Base-by-base conservation (phyloP, 2,888 invertebrate species). In the Leptopilina syphax region DNA sequence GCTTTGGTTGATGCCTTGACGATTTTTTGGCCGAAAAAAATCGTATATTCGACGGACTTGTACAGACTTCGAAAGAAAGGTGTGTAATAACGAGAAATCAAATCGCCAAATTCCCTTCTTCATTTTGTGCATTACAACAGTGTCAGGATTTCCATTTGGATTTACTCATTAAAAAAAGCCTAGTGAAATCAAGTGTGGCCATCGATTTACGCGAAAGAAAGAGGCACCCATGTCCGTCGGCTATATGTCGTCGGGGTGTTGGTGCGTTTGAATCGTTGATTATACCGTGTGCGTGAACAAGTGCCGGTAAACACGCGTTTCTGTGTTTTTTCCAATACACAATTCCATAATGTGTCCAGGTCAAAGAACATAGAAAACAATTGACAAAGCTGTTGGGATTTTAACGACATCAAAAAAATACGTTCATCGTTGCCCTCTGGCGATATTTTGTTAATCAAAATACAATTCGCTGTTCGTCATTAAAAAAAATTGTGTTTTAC, bases 1-100 rank as follows among this genome's bases (percentile, higher is more conserved):
- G 89, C 88, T 89, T 90, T 89, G 89, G 89, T 89, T 90, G 89
- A 90, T 90, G 90, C 89, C 86, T 88, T 84, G 87, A 88, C 88
- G 88, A 87, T 86, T 89, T 88, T 89, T 88, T 84, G 83, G 85
- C 84, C 84, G 83, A 88, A 88, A 80, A 83, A 82, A 87, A 88
- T 88, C 88, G 86, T 86, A 85, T 87, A 87, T 86, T 88, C 86
- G 87, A 87, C 85, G 86, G 86, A 85, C 82, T 44, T 84, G 84
- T 85, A 83, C 85, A 86, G 87, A 86, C 85, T 83, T 84, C 83
- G 84, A 85, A 86, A 85, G 85, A 80, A 87, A 90, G 90, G 90
- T 90, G 88, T 86, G 89, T 89, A 86, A 73, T 82, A 79, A 83
- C 80, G 82, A 60, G 77, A 57, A 79, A 80, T 76, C 73, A 65